phyloP scores from a whole-genome alignment of 2,888 invertebrate species.

The Baronia brevicornis region DNA sequence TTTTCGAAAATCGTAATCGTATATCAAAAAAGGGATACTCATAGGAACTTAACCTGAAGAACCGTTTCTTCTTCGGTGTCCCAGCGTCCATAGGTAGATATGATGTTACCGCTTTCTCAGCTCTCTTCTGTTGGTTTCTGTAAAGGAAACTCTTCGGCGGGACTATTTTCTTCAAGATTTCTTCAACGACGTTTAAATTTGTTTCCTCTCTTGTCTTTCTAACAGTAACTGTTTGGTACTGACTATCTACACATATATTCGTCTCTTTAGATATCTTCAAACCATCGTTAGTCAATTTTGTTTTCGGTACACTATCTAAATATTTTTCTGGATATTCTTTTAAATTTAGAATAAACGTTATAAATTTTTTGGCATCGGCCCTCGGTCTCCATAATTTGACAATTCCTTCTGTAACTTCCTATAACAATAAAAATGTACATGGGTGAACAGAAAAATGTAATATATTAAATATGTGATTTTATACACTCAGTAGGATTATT shows the following conservation, averaged over 20 bases:
- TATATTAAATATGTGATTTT: no score
- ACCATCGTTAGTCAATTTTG: constrained; percentile 18
- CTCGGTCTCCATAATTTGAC: constrained; percentile 58
- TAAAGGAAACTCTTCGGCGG: constrained; percentile 67
- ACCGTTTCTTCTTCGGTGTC: constrained; percentile 39
- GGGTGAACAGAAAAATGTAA: no score
- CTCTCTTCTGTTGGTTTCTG: constrained; percentile 44
- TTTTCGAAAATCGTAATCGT: constrained; percentile 43
- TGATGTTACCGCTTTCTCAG: constrained; percentile 41
- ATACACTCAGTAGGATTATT: no score
- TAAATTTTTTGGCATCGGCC: constrained; percentile 50
- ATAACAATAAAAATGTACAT: constrained; percentile 24
- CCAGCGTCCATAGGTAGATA: constrained; percentile 62
- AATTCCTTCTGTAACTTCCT: constrained; percentile 58
- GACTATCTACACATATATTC: constrained; percentile 30
- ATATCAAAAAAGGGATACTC: constrained; percentile 59
- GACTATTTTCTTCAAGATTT: constrained; percentile 51
- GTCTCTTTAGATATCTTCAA: constrained; percentile 22
- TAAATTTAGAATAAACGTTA: constrained; percentile 46
- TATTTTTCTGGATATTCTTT: constrained; percentile 48
- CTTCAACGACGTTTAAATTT: constrained; percentile 42
- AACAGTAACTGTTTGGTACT: constrained; percentile 56
- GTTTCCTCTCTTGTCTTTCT: constrained; percentile 31
- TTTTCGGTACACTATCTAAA: constrained; percentile 21
- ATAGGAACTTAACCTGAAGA: constrained; percentile 52